Base-by-base conservation (phyloP, 2,113 vertebrate species). In the Ramphastos sulfuratus region DNA sequence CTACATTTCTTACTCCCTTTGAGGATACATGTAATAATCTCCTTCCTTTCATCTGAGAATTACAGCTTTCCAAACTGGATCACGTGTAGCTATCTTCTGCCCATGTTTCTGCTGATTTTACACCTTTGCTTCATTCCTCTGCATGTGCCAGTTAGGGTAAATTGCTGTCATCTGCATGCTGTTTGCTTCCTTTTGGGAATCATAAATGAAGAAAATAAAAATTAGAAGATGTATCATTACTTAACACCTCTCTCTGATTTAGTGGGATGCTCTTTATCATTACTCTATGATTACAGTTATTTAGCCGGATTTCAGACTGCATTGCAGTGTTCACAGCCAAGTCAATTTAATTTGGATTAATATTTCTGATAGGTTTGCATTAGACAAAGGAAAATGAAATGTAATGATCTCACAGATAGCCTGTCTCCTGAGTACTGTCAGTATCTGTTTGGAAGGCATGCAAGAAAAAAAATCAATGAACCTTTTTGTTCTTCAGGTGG, bases 181-280 rank as follows among this genome's bases (percentile, higher is more conserved):
- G 12, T 73, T 90, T 87, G 56, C 70, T 93, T 85, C 56, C 79
- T 83, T 87, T 74, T 56, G 44, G 56, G 77, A 39, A 35, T 82
- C 44, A 48, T 33, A 79, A 93, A 70, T 48, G 28, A 74, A 84
- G 63, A 73, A 48, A 48, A 65, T 92, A 85, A 95, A 89, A 13
- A 89, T 15, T 20, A 87, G 12, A 87, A 94, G 84, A 85, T 87
- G 72, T 71, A 48, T 77, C 33, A 56, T 76, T 82, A 81, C 59
- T 61, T 85, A 60, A 72, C 48, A 93, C 55, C 60, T 90, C 88
- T 95, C 48, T 81, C 77, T 73, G 71, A 24, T 90, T 80, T 55
- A 56, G 1, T 64, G 54, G 58, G 35, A 25, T 80, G 23, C 85
- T 86, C 30, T 88, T 95, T 82, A 86, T 92, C 28, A 14, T 92